Evolutionary conservation across 2,888 invertebrate species (phyloP).

Genomic region (Pegoplata infirma): DNA sequence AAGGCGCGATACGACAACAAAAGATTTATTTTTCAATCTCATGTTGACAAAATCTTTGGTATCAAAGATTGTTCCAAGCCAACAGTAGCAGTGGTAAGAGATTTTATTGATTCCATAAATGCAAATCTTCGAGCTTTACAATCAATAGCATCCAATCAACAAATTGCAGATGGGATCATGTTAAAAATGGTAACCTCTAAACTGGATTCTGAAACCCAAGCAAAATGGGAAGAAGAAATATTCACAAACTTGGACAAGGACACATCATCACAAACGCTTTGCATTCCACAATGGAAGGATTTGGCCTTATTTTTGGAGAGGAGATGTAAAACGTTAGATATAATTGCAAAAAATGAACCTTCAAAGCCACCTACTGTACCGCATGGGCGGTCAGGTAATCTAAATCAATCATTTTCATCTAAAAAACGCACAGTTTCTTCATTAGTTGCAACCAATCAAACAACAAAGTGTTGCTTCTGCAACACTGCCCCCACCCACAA

Average conservation of each 20-base stretch:
- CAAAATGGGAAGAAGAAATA: constrained; percentile 52
- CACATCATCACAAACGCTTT: neutral
- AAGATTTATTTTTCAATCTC: constrained; percentile 23
- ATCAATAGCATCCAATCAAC: constrained; percentile 35
- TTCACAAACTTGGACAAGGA: constrained; percentile 9
- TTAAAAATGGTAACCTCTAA: constrained; percentile 42
- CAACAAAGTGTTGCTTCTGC: constrained; percentile 11
- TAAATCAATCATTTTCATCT: neutral
- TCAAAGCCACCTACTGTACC: neutral
- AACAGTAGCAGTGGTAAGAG: constrained; percentile 20
- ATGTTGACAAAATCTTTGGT: constrained; percentile 42
- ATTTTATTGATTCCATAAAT: constrained; percentile 43
- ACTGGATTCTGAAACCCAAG: constrained; percentile 42
- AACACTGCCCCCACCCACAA: constrained; percentile 4
- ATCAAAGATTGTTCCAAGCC: neutral
- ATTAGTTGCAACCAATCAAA: neutral
- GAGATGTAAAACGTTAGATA: constrained; percentile 22
- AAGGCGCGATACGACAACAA: constrained; percentile 5
- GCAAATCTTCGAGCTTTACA: constrained; percentile 45
- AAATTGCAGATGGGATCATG: constrained; percentile 45
- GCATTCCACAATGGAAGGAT: constrained; percentile 34
- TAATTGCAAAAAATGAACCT: neutral
- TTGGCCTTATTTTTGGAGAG: constrained; percentile 41
- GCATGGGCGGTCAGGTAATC: no score
- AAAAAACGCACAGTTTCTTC: constrained; percentile 10